These are phyloP conservation scores for Smithornis capensis DNA, from an alignment of 2,113 vertebrate species.

Conservation along the genomic window DNA sequence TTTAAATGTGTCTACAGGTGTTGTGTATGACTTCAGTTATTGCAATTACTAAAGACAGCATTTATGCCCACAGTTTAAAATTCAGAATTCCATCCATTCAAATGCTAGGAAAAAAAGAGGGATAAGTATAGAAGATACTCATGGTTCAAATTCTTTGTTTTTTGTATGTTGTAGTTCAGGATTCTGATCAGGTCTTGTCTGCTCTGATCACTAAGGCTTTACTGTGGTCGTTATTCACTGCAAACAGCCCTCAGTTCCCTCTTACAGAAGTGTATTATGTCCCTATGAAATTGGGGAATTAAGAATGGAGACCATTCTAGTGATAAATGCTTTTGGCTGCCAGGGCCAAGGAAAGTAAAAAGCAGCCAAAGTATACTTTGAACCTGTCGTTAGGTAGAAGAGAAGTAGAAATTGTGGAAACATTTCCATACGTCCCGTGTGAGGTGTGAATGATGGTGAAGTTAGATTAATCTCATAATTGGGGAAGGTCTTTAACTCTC, in stretches of 20 bases:
- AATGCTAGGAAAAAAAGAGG: neutral
- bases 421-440: neutral
- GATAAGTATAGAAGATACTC: neutral
- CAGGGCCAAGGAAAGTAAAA: neutral
- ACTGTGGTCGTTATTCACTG: neutral
- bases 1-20: neutral
- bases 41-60: neutral
- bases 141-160: neutral
- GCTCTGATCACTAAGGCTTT: neutral
- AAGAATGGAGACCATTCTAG: neutral
- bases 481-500: neutral
- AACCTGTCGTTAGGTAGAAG: neutral
- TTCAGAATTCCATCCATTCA: neutral
- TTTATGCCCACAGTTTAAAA: neutral
- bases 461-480: neutral
- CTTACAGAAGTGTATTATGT: neutral
- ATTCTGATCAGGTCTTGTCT: neutral
- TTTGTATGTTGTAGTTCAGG: neutral
- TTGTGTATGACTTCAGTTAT: neutral
- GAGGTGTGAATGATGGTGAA: neutral
- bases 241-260: neutral
- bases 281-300: neutral
- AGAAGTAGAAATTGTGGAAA: neutral
- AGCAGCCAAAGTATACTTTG: neutral
- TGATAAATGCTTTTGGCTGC: neutral